Evolutionary conservation across 2,797 vertebrate genomes (phyloP), one percentile per base, ranked within the genome.

Genomic region (Chaetodon trifasciatus): DNA sequence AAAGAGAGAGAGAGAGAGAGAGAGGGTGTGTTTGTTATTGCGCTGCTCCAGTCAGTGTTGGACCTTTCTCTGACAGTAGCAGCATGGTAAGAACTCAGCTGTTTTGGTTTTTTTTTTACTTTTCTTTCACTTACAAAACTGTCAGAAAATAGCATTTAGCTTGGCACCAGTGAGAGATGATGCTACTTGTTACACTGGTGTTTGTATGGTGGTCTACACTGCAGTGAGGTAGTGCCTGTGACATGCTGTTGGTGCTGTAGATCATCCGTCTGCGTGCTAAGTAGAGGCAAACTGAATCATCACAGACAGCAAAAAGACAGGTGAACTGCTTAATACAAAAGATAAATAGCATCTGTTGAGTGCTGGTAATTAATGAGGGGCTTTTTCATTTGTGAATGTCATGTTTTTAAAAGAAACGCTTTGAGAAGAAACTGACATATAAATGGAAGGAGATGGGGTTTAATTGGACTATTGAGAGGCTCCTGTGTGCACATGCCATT

Each of bases 31-130:
- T 91, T 74, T 88, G 82, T 81, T 75, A 53, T 86, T 76, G 79
- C 50, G 6, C 74, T 79, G 70, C 68, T 82, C 46, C 81, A 83
- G 74, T 86, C 42, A 44, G 82, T 80, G 58, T 86, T 78, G 83
- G 82, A 81, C 82, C 47, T 84, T 74, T 76, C 85, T 83, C 35
- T 86, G 88, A 87, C 90, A 63, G 85, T 85, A 82, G 82, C 82
- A 84, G 68, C 83, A 89, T 91, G 93, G 94, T 95, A 94, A 94
- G 94, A 90, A 65, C 81, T 68, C 63, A 0, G 63, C 63, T 76
- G 28, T 32, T 32, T 32, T 32, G 28, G 28, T 32, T 79, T 49
- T 49, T 50, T 80, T 62, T 65, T 56, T 53, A 69, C 62, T 76
- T 77, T 70, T 68, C 32, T 78, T 71, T 74, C 49, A 77, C 60